A percentile compares a stretch with the other conserved stretches of the same genome.
Conservation (phyloP, 2,113 vertebrate genomes). For the Gymnogyps californianus region DNA sequence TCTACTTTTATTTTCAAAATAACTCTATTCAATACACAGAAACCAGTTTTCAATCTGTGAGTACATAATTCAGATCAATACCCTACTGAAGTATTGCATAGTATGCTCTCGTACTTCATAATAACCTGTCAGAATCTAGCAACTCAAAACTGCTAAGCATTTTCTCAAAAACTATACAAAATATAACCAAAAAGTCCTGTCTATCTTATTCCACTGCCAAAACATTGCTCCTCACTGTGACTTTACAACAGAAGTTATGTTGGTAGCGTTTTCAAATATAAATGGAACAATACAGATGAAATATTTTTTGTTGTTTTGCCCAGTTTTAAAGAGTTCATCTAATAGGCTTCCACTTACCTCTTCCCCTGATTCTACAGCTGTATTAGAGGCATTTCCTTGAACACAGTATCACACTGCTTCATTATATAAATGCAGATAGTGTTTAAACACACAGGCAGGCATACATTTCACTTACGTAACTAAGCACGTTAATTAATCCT, state of each 20-base stretch:
- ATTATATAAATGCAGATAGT: background rate
- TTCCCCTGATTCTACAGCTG: background rate
- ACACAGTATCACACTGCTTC: background rate
- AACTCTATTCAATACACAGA: background rate
- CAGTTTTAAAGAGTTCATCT: background rate
- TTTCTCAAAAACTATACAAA: background rate
- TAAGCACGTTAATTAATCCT: background rate
- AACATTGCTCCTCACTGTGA: background rate
- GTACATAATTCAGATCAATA: background rate
- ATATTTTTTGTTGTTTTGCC: background rate
- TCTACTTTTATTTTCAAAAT: background rate
- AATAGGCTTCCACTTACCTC: background rate
- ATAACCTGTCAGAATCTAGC: background rate
- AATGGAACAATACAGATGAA: background rate
- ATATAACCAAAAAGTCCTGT: background rate
- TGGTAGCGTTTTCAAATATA: background rate
- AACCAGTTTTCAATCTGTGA: background rate
- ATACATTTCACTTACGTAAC: background rate
- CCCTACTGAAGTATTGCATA: background rate
- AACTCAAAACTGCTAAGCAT: background rate
- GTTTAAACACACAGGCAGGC: background rate
- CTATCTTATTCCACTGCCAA: background rate
- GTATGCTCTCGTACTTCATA: fast-evolving
- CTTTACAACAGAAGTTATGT: background rate
- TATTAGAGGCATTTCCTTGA: background rate